Percentiles rank a stretch among this genome's conserved stretches.
Evolutionary conservation across 2,797 vertebrate genomes (phyloP).

Genomic region (Gallirallus australis): DNA sequence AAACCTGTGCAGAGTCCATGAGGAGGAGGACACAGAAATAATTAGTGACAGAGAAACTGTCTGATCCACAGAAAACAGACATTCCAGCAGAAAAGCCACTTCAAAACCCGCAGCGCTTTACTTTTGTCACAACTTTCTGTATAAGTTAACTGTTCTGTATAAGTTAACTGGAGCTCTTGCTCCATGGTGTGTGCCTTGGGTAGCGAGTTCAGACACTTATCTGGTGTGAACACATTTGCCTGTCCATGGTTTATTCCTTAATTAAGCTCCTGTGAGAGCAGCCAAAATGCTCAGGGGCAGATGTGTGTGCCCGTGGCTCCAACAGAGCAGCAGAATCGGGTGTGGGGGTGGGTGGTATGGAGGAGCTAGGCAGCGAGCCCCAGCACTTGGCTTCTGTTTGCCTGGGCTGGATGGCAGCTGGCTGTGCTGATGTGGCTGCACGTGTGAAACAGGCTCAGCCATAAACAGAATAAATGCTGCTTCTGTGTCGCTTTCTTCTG

Average conservation of each 20-base stretch:
- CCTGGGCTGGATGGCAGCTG: not conserved
- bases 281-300: not conserved
- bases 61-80: not conserved
- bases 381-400: rapidly evolving
- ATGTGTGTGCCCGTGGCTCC: not conserved
- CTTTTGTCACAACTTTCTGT: not conserved
- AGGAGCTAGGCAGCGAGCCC: not conserved
- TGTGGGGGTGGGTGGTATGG: rapidly evolving
- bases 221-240: slow-evolving; percentile 27
- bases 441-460: not conserved
- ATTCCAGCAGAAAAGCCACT: not conserved
- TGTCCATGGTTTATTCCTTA: slow-evolving; percentile 20
- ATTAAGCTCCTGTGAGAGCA: slow-evolving; percentile 49
- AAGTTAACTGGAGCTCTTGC: not conserved
- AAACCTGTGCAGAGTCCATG: not conserved
- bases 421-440: rapidly evolving
- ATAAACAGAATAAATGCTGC: not conserved
- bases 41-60: not conserved
- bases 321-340: rapidly evolving
- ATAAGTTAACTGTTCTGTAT: not conserved
- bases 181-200: not conserved
- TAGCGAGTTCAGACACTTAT: slow-evolving; percentile 47
- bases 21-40: not conserved
- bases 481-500: not conserved
- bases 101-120: not conserved